Evolutionary conservation across 2,888 invertebrate genomes (phyloP), one percentile per base, ranked within the genome.

Genomic region (Zeuzera pyrina): DNA sequence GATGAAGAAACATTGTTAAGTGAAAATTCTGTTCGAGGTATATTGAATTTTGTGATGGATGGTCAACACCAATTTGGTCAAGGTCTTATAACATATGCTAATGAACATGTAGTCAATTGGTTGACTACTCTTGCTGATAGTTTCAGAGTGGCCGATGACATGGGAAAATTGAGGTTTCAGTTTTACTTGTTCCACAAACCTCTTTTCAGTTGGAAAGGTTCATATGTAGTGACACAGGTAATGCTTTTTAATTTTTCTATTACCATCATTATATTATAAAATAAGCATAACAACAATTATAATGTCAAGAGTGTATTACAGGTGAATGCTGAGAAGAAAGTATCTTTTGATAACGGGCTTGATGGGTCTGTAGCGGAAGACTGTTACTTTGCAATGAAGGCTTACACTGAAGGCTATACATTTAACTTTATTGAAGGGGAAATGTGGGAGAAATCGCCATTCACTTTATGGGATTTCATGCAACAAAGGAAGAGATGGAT

Each of bases 321-420:
- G 95, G 91, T 94, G 43, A 88, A 88, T 52, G 95, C 96, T n/a
- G 97, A 97, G 69, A 89, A 91, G 46, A 87, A 89, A 45, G 97
- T 98, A 0, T 94, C 95, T 1, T 98, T 96, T 77, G 97, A 98
- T 77, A 97, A 98, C 72, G 98, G 98, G 10, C 85, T 94, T 41
- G 97, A 97, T 71, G 97, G 98, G 12, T 97, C 97, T 1, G 93
- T 98, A n/a, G 97, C 98, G 12, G 98, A 98, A 73, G 98, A 98
- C 69, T 97, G 97, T 62, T 98, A 90, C 70, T 98, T 98, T 74
- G 95, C 96, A 12, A 97, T 98, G 96, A 91, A 94, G 43, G 97
- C 97, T 2, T 95, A 91, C 69, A 88, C 89, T 41, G 89, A 94
- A 67, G 97, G 97, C 14, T 97, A 93, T 66, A 87, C 91, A 12